Percentiles rank a stretch among this genome's conserved stretches.
Conservation (phyloP, 2,113 vertebrate genomes). For the Apus apus region DNA sequence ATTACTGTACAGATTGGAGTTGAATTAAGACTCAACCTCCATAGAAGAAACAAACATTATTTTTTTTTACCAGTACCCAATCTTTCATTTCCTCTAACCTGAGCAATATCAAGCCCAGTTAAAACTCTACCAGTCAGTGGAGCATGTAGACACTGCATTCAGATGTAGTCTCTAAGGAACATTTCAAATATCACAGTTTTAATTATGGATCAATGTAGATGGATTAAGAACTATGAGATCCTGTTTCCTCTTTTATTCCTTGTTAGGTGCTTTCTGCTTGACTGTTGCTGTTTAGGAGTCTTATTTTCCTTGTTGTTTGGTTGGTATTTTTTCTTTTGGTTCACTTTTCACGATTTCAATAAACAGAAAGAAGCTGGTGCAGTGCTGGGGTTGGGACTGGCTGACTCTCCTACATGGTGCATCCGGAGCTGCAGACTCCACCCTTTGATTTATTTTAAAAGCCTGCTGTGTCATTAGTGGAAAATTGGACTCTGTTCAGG, state of each 20-base stretch:
- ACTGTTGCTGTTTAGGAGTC: not conserved
- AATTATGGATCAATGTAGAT: not conserved
- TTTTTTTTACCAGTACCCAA: not conserved
- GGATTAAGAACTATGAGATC: not conserved
- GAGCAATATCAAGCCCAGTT: not conserved
- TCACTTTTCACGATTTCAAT: not conserved
- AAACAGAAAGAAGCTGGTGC: not conserved
- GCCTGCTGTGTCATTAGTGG: conserved; percentile 41
- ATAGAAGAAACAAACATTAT: not conserved
- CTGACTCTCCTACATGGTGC: not conserved
- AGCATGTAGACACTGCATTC: not conserved
- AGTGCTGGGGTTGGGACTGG: not conserved
- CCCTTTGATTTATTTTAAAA: conserved; percentile 34
- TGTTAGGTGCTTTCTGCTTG: not conserved
- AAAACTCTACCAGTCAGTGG: not conserved
- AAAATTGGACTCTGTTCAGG: conserved; percentile 40
- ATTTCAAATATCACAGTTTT: not conserved
- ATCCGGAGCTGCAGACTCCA: not conserved
- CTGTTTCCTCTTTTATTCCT: not conserved
- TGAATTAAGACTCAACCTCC: not conserved
- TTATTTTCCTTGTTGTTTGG: not conserved
- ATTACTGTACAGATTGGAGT: not conserved
- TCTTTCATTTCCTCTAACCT: not conserved
- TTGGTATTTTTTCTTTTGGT: not conserved
- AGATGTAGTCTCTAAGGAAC: not conserved